Evolutionary conservation across 2,113 vertebrate genomes (phyloP).

Genomic region (Mixornis gularis): DNA sequence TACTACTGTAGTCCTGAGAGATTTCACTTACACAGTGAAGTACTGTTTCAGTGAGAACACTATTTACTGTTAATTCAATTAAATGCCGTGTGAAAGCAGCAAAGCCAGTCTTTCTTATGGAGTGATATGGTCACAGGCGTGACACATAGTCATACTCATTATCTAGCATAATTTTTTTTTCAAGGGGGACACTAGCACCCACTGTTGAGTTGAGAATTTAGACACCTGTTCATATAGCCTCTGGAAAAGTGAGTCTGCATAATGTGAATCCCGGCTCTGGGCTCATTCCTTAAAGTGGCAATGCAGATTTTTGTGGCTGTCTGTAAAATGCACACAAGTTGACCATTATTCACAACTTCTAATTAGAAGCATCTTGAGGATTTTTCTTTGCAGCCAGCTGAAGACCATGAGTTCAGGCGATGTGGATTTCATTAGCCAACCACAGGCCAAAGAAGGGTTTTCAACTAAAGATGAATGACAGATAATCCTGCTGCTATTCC

Average conservation of each 20-base stretch:
- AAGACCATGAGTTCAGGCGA: background rate
- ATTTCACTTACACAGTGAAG: slow-evolving; percentile 31
- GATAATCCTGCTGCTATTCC: slow-evolving; percentile 35
- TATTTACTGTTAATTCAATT: slow-evolving; percentile 33
- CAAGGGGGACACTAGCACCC: background rate
- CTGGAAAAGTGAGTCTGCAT: slow-evolving; percentile 1
- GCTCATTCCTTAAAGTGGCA: slow-evolving; percentile 28
- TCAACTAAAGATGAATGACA: slow-evolving; percentile 34
- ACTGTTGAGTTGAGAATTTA: slow-evolving; percentile 21
- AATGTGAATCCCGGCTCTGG: background rate
- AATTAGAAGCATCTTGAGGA: slow-evolving; percentile 65
- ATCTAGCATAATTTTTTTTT: background rate
- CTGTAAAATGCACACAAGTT: slow-evolving; percentile 36
- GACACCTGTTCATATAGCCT: slow-evolving; percentile 40
- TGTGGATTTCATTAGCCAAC: slow-evolving; percentile 66
- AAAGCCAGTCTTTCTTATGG: slow-evolving; percentile 11
- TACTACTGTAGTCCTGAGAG: background rate
- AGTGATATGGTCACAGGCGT: background rate
- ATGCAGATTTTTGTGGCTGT: slow-evolving; percentile 38
- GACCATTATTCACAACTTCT: slow-evolving; percentile 45
- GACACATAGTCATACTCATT: background rate
- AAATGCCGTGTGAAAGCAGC: slow-evolving; percentile 16
- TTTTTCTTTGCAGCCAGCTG: slow-evolving; percentile 47
- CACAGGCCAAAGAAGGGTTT: slow-evolving; percentile 14
- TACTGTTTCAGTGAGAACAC: slow-evolving; percentile 37